These are phyloP conservation scores for Dryoscopus gambensis DNA, from an alignment of 2,113 vertebrate genomes.

Conservation along the genomic window DNA sequence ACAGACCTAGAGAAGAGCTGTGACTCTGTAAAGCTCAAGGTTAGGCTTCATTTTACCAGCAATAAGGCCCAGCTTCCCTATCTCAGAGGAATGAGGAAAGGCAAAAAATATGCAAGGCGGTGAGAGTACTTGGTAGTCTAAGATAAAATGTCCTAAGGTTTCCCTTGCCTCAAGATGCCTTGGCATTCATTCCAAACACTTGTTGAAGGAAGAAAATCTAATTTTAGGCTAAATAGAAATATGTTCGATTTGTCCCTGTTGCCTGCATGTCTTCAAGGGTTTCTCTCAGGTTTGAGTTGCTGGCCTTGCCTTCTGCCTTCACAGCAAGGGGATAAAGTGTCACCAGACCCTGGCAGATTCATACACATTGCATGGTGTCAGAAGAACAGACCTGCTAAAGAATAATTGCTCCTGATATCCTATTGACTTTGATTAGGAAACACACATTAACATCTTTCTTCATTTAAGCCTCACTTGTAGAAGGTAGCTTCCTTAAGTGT, in stretches of 20 bases:
- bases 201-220: background rate
- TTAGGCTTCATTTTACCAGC: background rate
- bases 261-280: background rate
- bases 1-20: background rate
- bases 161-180: background rate
- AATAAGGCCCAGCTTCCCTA: too few relatives aligned
- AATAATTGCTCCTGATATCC: conserved; percentile 9
- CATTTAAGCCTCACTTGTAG: conserved; percentile 3
- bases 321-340: background rate
- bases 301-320: background rate
- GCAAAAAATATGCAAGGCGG: background rate
- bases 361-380: background rate
- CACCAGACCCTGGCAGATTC: background rate
- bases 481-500: background rate
- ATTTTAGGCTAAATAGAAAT: background rate
- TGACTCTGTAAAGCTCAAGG: background rate
- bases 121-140: background rate
- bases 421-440: conserved; percentile 43
- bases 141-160: background rate
- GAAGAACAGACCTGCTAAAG: background rate
- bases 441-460: conserved; percentile 20
- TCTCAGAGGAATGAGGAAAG: background rate
- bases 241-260: background rate
- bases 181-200: background rate
- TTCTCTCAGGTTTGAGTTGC: background rate